Percentiles rank a stretch among this genome's conserved stretches.
These are phyloP conservation scores for Pseudomyrmex flavicornis DNA, from an alignment of 1,140 invertebrate genomes.

Conservation along the genomic window DNA sequence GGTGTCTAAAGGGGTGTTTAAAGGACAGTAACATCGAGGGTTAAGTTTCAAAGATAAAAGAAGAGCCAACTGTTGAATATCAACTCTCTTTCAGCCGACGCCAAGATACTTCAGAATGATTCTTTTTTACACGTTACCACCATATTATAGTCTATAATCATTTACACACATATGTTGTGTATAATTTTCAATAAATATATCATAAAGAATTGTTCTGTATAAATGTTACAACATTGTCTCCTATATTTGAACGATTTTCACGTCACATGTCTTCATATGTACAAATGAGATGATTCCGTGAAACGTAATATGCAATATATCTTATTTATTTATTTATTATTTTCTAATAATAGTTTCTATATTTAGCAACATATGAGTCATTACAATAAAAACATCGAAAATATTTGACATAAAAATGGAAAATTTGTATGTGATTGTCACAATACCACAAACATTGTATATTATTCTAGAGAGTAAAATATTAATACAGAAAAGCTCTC, in stretches of 20 bases:
- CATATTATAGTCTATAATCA: neutral
- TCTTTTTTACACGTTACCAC: conserved; percentile 5
- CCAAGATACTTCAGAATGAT: conserved; percentile 20
- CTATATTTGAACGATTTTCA: neutral
- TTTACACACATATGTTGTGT: conserved; percentile 4
- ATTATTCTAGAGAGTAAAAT: too few relatives aligned
- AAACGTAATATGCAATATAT: neutral
- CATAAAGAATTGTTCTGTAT: neutral
- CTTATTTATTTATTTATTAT: neutral
- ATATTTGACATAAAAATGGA: neutral
- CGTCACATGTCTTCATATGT: neutral
- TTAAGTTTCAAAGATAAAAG: conserved; percentile 84
- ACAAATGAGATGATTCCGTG: too few relatives aligned
- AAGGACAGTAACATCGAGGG: conserved; percentile 70
- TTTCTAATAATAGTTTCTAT: neutral
- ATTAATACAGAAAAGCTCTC: too few relatives aligned
- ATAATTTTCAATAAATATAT: neutral
- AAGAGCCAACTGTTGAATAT: conserved; percentile 86
- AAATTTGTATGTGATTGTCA: too few relatives aligned
- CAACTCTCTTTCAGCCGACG: conserved; percentile 65
- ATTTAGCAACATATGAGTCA: neutral
- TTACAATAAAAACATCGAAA: neutral
- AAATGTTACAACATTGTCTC: conserved; percentile 1
- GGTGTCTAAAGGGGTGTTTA: conserved; percentile 62
- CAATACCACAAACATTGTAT: too few relatives aligned